phyloP scores from a whole-genome alignment of 2,888 invertebrate species.

The Ceriagrion tenellum region DNA sequence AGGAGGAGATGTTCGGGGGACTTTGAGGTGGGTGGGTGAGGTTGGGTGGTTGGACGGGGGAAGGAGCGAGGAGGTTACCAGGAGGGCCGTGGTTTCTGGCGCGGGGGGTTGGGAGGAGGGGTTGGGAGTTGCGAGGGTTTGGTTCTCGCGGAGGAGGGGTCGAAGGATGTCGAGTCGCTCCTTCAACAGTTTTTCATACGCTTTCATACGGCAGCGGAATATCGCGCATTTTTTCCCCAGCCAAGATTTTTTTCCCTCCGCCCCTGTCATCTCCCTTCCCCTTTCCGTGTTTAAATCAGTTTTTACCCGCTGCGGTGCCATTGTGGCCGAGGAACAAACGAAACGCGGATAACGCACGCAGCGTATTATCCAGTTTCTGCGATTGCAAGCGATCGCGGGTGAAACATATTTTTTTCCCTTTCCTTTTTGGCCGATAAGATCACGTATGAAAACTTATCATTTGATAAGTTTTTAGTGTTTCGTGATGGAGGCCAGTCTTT shows the following conservation, averaged over 20 bases:
- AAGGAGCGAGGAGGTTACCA: no score
- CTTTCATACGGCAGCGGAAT: neutral
- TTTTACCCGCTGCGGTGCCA: neutral
- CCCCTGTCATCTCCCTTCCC: neutral
- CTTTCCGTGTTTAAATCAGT: neutral
- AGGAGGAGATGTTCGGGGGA: neutral
- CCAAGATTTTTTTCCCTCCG: neutral
- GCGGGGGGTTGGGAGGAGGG: neutral
- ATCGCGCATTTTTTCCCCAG: neutral
- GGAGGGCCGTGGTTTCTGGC: no score
- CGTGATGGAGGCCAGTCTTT: no score
- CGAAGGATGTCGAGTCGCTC: slow-evolving; percentile 2
- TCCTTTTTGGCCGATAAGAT: neutral
- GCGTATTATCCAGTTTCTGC: neutral
- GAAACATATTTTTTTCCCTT: neutral
- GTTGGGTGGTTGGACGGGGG: neutral
- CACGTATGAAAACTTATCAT: neutral
- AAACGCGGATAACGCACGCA: neutral
- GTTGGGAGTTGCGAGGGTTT: neutral
- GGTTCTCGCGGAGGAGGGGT: neutral
- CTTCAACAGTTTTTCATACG: neutral
- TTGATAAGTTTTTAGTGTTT: neutral
- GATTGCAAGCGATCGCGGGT: neutral
- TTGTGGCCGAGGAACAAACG: neutral
- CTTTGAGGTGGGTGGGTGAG: neutral